Percentiles rank a stretch among this genome's conserved stretches.
Conservation (phyloP, 2,797 vertebrate species). For the Phrynocephalus forsythii region DNA sequence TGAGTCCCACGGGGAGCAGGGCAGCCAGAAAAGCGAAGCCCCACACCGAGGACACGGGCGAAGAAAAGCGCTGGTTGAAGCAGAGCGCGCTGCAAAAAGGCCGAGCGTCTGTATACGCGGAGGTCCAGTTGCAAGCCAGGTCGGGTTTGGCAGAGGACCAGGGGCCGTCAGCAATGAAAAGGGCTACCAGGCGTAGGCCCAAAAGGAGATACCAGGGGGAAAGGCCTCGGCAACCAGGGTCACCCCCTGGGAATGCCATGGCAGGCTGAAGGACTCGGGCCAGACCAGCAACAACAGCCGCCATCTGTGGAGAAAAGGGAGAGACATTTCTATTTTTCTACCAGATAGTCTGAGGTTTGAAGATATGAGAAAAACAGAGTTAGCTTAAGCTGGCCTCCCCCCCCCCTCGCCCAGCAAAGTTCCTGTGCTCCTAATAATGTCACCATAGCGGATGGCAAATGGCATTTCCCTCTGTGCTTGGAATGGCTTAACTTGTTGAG, state of each 20-base stretch:
- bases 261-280: constrained; percentile 27
- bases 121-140: constrained; percentile 50
- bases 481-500: not conserved
- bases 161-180: constrained; percentile 46
- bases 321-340: no score
- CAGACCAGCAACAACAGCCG: not conserved
- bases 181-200: constrained; percentile 46
- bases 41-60: constrained; percentile 38
- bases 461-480: not conserved
- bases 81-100: constrained; percentile 51
- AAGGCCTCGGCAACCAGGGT: constrained; percentile 27
- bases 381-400: not conserved
- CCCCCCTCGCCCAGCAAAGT: not conserved
- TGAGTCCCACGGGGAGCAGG: constrained; percentile 40
- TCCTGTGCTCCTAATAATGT: not conserved
- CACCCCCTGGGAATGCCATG: not conserved
- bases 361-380: not conserved
- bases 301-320: constrained; percentile 30
- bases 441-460: not conserved
- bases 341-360: not conserved
- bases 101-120: not conserved
- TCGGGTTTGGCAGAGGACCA: constrained; percentile 50
- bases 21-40: constrained; percentile 47
- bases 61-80: constrained; percentile 47
- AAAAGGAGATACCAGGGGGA: constrained; percentile 56